Percentiles rank a stretch among this genome's conserved stretches.
Evolutionary conservation across 2,888 invertebrate genomes (phyloP).

Genomic region (Diaperis boleti): DNA sequence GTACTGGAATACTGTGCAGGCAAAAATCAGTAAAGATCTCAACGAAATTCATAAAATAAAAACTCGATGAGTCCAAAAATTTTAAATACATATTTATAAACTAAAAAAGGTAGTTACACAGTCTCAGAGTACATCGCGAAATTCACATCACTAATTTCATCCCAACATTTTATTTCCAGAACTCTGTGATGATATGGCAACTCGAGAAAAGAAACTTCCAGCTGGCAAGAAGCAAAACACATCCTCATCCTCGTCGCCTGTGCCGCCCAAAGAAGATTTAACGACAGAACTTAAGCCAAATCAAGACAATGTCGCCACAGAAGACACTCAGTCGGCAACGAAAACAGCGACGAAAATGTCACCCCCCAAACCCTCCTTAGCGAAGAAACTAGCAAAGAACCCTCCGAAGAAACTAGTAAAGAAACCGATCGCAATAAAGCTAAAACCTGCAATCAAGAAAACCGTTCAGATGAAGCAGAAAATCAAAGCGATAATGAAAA

Average conservation of each 20-base stretch:
- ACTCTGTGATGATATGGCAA: conserved; percentile 65
- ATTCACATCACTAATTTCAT: not conserved
- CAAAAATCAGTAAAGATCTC: too few species aligned
- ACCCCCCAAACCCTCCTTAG: conserved; percentile 43
- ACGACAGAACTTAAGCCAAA: conserved; percentile 40
- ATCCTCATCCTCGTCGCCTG: conserved; percentile 56
- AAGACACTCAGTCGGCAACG: conserved; percentile 44
- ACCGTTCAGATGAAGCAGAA: conserved; percentile 55
- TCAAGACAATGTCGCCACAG: conserved; percentile 42
- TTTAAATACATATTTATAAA: too few species aligned
- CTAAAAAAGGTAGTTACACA: too few species aligned
- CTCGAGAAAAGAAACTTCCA: conserved; percentile 63
- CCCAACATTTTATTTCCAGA: conserved; percentile 3
- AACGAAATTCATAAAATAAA: too few species aligned
- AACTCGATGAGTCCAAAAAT: too few species aligned
- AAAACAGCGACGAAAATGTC: conserved; percentile 44
- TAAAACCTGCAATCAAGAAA: conserved; percentile 59
- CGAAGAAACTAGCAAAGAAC: conserved; percentile 47
- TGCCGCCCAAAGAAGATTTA: conserved; percentile 56
- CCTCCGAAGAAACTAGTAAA: conserved; percentile 49
- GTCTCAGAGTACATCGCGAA: too few species aligned
- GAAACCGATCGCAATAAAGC: conserved; percentile 52
- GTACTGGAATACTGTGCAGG: too few species aligned
- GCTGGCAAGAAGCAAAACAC: conserved; percentile 61
- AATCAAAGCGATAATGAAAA: conserved; percentile 57